A percentile compares a stretch with the other conserved stretches of the same genome.
Evolutionary conservation across 1,140 invertebrate species (phyloP).

Genomic region (Leptinotarsa undecemlineata): DNA sequence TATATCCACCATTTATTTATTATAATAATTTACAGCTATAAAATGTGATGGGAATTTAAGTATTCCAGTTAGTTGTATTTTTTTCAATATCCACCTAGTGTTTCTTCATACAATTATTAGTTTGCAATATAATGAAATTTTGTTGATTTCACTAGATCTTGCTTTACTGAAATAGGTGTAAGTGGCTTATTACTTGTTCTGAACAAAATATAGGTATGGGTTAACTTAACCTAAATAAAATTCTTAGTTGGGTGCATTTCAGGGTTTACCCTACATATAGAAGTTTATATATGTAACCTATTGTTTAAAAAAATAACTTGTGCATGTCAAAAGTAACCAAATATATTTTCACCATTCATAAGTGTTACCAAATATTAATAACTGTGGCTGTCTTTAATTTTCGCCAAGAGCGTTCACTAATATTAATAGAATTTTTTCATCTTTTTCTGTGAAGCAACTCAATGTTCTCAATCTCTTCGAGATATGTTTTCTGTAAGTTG

Average conservation of each 20-base stretch:
- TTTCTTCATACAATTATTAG: too few species aligned
- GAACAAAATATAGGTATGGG: too few species aligned
- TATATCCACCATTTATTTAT: background rate
- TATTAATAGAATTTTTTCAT: constrained; percentile 27
- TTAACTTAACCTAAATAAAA: background rate
- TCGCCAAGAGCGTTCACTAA: constrained; percentile 39
- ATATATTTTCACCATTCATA: constrained; percentile 50
- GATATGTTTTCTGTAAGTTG: constrained; percentile 1
- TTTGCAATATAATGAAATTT: too few species aligned
- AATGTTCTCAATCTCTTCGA: constrained; percentile 24
- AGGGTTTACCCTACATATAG: constrained; percentile 20
- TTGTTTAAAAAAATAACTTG: constrained; percentile 36
- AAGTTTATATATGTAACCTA: constrained; percentile 30
- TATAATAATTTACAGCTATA: background rate
- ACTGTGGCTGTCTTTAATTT: constrained; percentile 48
- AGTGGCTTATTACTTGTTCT: too few species aligned
- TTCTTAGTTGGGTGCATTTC: background rate
- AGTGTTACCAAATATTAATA: constrained; percentile 48
- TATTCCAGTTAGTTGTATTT: background rate
- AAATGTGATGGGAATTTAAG: constrained; percentile 5
- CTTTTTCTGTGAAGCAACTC: constrained; percentile 30
- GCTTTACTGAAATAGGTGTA: too few species aligned
- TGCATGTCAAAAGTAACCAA: constrained; percentile 43
- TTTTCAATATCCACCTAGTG: background rate
- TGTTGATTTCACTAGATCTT: too few species aligned